These are phyloP conservation scores for Epizoanthus ramosus DNA, from an alignment of 92 coral and sea anemone genomes.

Conservation along the genomic window DNA sequence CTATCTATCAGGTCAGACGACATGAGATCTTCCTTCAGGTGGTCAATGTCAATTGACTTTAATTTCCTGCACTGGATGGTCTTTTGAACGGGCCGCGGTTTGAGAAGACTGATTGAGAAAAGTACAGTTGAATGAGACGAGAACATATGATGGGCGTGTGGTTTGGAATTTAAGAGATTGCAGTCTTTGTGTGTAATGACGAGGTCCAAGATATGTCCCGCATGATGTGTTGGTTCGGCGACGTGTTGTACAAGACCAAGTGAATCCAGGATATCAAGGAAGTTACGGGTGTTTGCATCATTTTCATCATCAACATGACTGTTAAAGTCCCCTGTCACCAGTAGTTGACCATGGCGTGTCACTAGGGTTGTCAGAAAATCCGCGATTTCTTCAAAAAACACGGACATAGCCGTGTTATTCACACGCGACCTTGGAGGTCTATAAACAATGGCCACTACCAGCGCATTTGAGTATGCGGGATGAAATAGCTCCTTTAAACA, in stretches of 20 bases:
- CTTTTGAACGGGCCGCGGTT: constrained; percentile 9
- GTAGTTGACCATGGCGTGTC: not conserved
- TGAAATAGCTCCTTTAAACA: not conserved
- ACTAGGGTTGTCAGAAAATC: constrained; percentile 3
- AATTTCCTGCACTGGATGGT: not conserved
- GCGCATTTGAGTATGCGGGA: not conserved
- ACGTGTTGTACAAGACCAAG: not conserved
- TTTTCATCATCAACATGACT: not conserved
- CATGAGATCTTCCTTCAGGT: not conserved
- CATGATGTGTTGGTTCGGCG: too few relatives aligned
- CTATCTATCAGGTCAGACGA: constrained; percentile 3
- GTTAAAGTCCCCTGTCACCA: constrained; percentile 1
- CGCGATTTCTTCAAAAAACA: too few relatives aligned
- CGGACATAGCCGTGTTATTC: not conserved
- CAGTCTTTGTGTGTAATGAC: not conserved
- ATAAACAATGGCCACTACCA: not conserved
- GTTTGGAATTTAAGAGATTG: not conserved
- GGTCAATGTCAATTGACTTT: not conserved
- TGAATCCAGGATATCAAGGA: not conserved
- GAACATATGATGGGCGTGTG: constrained; percentile 1
- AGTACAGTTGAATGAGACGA: not conserved
- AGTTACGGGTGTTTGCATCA: not conserved
- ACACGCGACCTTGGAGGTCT: not conserved
- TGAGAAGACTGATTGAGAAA: not conserved
- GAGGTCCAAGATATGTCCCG: not conserved